A percentile compares a stretch with the other conserved stretches of the same genome.
Conservation (phyloP, 2,888 invertebrate species). For the Malacosoma neustria region DNA sequence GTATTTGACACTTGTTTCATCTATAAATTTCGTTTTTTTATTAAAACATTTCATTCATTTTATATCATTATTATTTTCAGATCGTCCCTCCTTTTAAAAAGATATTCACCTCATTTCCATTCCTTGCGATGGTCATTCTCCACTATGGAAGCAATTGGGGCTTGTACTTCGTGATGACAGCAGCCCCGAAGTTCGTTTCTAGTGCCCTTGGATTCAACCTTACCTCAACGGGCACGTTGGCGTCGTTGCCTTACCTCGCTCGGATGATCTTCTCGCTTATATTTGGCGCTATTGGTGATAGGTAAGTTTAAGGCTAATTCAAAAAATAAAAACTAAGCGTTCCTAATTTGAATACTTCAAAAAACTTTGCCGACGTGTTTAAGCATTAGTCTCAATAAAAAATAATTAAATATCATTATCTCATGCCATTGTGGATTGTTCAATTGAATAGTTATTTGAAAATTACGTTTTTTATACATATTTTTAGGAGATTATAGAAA, state of each 20-base stretch:
- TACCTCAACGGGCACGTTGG: constrained; percentile 79
- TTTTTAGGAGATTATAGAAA: too few relatives aligned
- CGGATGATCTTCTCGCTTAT: constrained; percentile 81
- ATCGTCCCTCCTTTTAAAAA: constrained; percentile 77
- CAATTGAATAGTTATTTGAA: too few relatives aligned
- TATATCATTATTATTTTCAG: constrained; percentile 38
- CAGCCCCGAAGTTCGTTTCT: constrained; percentile 84
- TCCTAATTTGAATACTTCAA: too few relatives aligned
- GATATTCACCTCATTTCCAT: constrained; percentile 80
- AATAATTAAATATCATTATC: too few relatives aligned
- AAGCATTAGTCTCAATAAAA: too few relatives aligned
- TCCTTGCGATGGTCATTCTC: constrained; percentile 78
- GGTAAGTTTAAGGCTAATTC: constrained; percentile 31
- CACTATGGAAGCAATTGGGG: constrained; percentile 88
- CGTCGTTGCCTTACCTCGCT: constrained; percentile 82
- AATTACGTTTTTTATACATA: too few relatives aligned
- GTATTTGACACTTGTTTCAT: too few relatives aligned
- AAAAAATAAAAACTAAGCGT: too few relatives aligned
- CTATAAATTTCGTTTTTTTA: too few relatives aligned
- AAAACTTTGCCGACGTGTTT: too few relatives aligned
- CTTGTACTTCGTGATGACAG: constrained; percentile 82
- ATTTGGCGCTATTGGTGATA: constrained; percentile 82
- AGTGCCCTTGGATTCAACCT: constrained; percentile 82
- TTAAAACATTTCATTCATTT: background rate
- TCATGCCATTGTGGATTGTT: too few relatives aligned